Base-by-base conservation (phyloP, 2,888 invertebrate genomes). In the Eupithecia abbreviata region DNA sequence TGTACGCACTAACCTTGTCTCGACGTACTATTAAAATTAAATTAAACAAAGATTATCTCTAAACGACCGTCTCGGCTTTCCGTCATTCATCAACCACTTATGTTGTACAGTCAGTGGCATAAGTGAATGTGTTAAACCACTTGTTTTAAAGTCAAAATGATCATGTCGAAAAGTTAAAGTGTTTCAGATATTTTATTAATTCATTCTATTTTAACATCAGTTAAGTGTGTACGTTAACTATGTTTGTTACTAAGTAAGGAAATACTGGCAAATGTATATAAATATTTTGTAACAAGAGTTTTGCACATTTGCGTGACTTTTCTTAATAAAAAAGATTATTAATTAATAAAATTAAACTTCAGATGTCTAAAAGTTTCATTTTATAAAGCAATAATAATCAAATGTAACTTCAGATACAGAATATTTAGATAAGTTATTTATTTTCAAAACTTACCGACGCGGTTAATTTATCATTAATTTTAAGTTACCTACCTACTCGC, bases 1-100 rank as follows among this genome's bases (percentile, higher is more conserved):
- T 69, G 47, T 47, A 82, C 85, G 86, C 81, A 77, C 83, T 84
- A 89, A 85, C 88, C 85, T 90, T 82, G 87, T 76, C 85, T 78
- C 85, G 79, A 71, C 79, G 80, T 79, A 74, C 87, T 90, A 92
- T 93, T 92, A 93, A 93, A 93, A 92, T 91, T 90, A 90, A 91
- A 92, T 92, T 91, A 93, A 92, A 90, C 90, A 91, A 88, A 90
- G 90, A 91, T 91, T 90, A 90, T 86, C 81, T 82, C 88, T 90
- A 90, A 91, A 89, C 88, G 90, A 83, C 84, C 83, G 82, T 75
- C 82, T 77, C 84, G 80, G 82, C 83, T 84, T 86, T 87, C 47
- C 72, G 77, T 77, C 77, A 91, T 91, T 88, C 88, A 90, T 92
- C 89, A 90, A 84, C 85, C 87, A 88, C 87, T 88, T 82, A 82